Evolutionary conservation across 2,113 vertebrate genomes (phyloP).

Genomic region (Sitta europaea): DNA sequence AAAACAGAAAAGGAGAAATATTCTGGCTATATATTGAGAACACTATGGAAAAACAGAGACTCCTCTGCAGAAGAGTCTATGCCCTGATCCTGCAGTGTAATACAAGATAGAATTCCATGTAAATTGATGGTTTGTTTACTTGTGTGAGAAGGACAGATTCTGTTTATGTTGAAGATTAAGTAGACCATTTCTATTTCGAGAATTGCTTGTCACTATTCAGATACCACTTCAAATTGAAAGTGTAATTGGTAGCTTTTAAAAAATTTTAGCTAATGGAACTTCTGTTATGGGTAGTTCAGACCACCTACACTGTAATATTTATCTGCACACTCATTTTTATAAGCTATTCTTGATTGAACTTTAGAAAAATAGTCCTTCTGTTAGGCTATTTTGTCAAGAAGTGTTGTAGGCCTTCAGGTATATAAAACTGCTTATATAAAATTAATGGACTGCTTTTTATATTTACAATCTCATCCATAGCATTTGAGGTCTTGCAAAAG

Average conservation of each 20-base stretch:
- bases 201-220: neutral
- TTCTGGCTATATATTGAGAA: neutral
- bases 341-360: slow-evolving; percentile 33
- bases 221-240: neutral
- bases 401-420: slow-evolving; percentile 52
- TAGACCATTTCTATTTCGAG: neutral
- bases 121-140: neutral
- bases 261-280: neutral
- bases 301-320: neutral
- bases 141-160: neutral
- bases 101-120: neutral
- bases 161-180: neutral
- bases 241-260: neutral
- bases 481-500: slow-evolving; percentile 44
- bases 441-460: slow-evolving; percentile 72
- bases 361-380: slow-evolving; percentile 39
- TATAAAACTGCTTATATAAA: slow-evolving; percentile 68
- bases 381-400: slow-evolving; percentile 55
- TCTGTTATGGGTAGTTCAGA: neutral
- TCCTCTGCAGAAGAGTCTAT: neutral
- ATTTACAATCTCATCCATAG: slow-evolving; percentile 36
- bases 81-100: neutral
- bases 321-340: neutral
- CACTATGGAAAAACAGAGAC: neutral
- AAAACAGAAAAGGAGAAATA: neutral